phyloP scores from a whole-genome alignment of 2,797 vertebrate genomes.

The Oreochromis mossambicus region DNA sequence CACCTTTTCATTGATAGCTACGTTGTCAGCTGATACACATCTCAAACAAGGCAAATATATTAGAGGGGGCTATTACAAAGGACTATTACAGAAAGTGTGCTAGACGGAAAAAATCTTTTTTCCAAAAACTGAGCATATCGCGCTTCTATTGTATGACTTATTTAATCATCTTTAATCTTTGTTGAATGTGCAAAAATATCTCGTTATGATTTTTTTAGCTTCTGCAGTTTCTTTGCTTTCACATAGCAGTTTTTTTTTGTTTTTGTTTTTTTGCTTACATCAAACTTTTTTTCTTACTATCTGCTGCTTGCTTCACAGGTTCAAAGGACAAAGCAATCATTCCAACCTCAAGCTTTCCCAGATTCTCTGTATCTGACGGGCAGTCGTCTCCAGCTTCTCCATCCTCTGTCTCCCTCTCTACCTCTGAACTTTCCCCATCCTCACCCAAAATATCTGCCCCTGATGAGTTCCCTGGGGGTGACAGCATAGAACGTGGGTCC shows the following conservation, averaged over 20 bases:
- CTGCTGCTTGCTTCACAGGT: constrained; percentile 70
- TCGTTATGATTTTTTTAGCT: background rate
- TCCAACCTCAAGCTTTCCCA: constrained; percentile 81
- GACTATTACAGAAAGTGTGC: constrained; percentile 8
- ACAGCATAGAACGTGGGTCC: constrained; percentile 20
- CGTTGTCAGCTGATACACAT: constrained; percentile 41
- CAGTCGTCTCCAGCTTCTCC: constrained; percentile 79
- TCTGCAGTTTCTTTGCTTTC: background rate
- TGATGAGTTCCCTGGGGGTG: constrained; percentile 69
- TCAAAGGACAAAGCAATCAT: constrained; percentile 82
- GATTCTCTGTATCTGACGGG: constrained; percentile 81
- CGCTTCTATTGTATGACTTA: constrained; percentile 29
- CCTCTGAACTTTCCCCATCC: constrained; percentile 73
- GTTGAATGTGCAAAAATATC: background rate
- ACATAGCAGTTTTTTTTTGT: background rate
- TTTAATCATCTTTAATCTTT: constrained; percentile 11
- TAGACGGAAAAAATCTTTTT: background rate
- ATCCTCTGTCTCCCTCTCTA: constrained; percentile 75
- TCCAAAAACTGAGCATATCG: background rate
- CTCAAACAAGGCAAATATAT: constrained; percentile 38
- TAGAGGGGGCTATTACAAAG: constrained; percentile 13
- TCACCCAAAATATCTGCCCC: constrained; percentile 62
- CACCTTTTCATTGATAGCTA: constrained; percentile 33
- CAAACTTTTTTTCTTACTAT: background rate
- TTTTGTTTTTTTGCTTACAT: background rate